Base-by-base conservation (phyloP, 1,140 invertebrate species). In the Drosophila pachea region DNA sequence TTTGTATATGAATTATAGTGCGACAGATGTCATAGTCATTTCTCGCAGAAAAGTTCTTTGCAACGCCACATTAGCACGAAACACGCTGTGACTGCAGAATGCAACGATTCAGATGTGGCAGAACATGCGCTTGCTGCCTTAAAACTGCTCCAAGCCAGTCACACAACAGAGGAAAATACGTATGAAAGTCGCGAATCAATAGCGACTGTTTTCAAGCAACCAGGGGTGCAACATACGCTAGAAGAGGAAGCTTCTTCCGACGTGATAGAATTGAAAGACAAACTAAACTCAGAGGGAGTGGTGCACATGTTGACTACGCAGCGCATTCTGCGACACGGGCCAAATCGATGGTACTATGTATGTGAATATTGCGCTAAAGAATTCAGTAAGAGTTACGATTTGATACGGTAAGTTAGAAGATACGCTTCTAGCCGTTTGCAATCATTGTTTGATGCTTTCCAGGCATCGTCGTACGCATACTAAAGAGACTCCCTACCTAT, bases 341-440 rank as follows among this genome's bases (percentile, higher is more conserved):
- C 7, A 11, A 55, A 29, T 2, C 36, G 14, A 22, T 53, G 16
- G 14, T 67, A 48, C 52, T 82, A 75, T 55, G 64, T 71, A 0
- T 82, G 78, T 36, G 73, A 74, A 60, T 78, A 68, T 22, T 82
- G 78, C 45, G 36, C 43, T 12, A 78, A 76, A 29, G 73, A 76
- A 32, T 78, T 82, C 47, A 42, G 40, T 14, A 76, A 73, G 31
- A 16, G 22, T 1, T 74, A 76, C 16, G 65, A 78, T 59, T 47
- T 71, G 0, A 56, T 82, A 49, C 71, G 77, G 68, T 75, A 45
- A 60, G 40, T 45, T 4, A 33, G 8, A 73, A 49, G 4, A 22
- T 22, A 22, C 22, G 22, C 11, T 5, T 0, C 14, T 73, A 52
- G 43, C 35, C 29, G 45, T 14, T 16, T n/a, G 29, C 33, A 35